Base-by-base conservation (phyloP, 2,113 vertebrate genomes). In the Lepus americanus region DNA sequence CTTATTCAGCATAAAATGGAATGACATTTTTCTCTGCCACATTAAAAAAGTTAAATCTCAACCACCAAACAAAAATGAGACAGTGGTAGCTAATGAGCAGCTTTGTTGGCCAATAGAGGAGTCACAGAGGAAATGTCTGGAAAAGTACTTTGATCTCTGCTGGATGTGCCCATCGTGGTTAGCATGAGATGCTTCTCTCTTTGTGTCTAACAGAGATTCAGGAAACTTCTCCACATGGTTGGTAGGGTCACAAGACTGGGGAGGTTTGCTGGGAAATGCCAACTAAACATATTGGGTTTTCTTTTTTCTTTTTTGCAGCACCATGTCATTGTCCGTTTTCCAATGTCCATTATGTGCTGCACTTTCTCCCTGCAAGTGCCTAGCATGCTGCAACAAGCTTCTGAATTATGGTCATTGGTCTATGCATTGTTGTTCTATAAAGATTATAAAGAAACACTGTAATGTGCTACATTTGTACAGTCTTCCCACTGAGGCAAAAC, bases 381-480 rank as follows among this genome's bases (percentile, higher is more conserved):
- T 23, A 70, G 77, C 36, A 39, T 36, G 66, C 63, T 72, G 25
- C 27, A 77, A 63, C 90, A 94, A 51, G 67, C 88, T 73, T 73
- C 79, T 96, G 87, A 96, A 79, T 83, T 95, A 81, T 61, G 88
- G 59, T 74, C 69, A 29, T 31, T 69, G 13, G 59, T n/a, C 78
- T 77, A 87, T 17, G 82, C 4, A 9, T 73, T 63, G 64, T 61
- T 84, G 69, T 78, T 92, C 88, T 92, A 90, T 80, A 92, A 96
- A 97, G 94, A 79, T 63, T 96, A 94, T 79, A 87, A 79, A 96
- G 96, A 92, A 96, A 96, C 76, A 61, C 3, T 87, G 87, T 84
- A 27, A 74, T 0, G 3, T 83, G 94, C 94, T 97, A 44, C 39
- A 81, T 64, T 53, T 83, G 79, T 93, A 94, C 9, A 66, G 25